Evolutionary conservation across 2,888 invertebrate genomes (phyloP).

Genomic region (Coenonympha glycerion): DNA sequence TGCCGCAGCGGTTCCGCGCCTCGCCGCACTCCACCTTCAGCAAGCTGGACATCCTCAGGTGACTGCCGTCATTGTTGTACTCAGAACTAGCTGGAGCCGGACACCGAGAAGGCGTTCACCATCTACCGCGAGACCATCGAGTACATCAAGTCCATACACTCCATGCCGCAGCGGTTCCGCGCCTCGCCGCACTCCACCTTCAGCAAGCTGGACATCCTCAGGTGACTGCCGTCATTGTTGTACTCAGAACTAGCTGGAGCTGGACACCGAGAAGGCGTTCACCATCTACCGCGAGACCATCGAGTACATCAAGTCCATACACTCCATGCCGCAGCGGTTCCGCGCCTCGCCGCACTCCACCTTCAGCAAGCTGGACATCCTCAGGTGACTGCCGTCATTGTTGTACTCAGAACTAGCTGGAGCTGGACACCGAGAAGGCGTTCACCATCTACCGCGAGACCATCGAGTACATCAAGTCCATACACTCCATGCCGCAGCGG

Average conservation of each 20-base stretch:
- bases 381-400: constrained; percentile 45
- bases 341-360: constrained; percentile 69
- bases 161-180: constrained; percentile 67
- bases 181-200: constrained; percentile 70
- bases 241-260: too few relatives aligned
- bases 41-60: constrained; percentile 68
- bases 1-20: constrained; percentile 68
- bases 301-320: background rate
- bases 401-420: constrained; percentile 74
- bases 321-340: constrained; percentile 62
- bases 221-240: too few relatives aligned
- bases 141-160: background rate
- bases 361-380: constrained; percentile 69
- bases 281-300: constrained; percentile 89
- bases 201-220: constrained; percentile 69
- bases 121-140: constrained; percentile 86
- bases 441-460: constrained; percentile 93
- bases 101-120: constrained; percentile 88
- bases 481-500: constrained; percentile 60
- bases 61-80: background rate
- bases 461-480: background rate
- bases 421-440: constrained; percentile 84
- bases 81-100: constrained; percentile 80
- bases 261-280: constrained; percentile 86
- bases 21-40: constrained; percentile 71